Conservation (phyloP, 2,113 vertebrate genomes). For the Neopipo cinnamomea region DNA sequence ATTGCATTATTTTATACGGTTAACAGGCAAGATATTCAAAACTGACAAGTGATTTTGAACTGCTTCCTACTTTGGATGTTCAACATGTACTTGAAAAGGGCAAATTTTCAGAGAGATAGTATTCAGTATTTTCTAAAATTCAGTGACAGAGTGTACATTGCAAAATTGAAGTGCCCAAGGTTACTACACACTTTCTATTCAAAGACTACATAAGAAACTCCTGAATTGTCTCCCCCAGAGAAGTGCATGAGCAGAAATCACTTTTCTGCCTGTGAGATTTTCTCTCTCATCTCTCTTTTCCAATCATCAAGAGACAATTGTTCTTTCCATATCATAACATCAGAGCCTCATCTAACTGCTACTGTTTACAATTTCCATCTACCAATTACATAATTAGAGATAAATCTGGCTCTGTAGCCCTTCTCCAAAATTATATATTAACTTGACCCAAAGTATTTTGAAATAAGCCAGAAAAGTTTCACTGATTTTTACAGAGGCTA, state of each 20-base stretch:
- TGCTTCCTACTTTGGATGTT: neutral
- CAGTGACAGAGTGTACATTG: neutral
- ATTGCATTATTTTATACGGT: neutral
- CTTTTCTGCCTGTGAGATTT: neutral
- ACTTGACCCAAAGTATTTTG: neutral
- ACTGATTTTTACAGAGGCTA: neutral
- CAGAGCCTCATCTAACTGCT: neutral
- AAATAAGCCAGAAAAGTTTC: neutral
- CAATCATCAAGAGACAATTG: neutral
- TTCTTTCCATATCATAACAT: neutral
- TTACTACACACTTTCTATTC: neutral
- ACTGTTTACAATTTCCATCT: neutral
- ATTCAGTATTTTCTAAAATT: neutral
- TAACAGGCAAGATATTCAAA: neutral
- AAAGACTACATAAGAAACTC: neutral
- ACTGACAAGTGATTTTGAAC: neutral
- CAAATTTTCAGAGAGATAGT: neutral
- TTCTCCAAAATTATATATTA: neutral
- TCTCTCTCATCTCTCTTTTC: neutral
- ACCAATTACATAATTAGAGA: conserved; percentile 17
- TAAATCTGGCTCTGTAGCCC: neutral
- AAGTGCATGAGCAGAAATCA: neutral
- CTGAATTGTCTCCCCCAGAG: neutral
- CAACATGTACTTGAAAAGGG: neutral
- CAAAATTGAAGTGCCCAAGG: neutral